Evolutionary conservation across 2,888 invertebrate genomes (phyloP).

Genomic region (Xylocampa areola): DNA sequence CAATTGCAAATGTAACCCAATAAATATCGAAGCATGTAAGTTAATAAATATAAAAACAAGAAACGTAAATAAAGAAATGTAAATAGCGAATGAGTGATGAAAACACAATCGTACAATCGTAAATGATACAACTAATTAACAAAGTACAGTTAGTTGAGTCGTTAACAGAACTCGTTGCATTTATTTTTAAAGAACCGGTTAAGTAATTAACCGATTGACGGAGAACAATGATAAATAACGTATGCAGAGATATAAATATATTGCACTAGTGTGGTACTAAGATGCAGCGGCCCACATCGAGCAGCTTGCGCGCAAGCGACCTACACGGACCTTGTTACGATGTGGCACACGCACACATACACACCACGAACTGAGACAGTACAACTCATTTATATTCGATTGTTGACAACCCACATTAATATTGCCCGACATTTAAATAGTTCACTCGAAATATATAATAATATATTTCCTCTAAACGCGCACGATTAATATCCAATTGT

Average conservation of each 20-base stretch:
- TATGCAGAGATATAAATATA: slow-evolving; percentile 48
- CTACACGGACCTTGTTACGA: slow-evolving; percentile 78
- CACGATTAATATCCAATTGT: slow-evolving; percentile 39
- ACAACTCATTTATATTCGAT: slow-evolving; percentile 55
- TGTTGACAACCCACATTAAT: slow-evolving; percentile 52
- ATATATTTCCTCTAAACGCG: slow-evolving; percentile 36
- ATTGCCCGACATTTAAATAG: slow-evolving; percentile 26
- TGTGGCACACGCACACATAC: slow-evolving; percentile 70
- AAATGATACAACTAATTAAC: slow-evolving; percentile 38
- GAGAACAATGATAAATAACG: slow-evolving; percentile 54
- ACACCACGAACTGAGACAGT: slow-evolving; percentile 30
- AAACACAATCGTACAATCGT: background rate
- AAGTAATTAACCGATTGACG: slow-evolving; percentile 49
- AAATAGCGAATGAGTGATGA: background rate
- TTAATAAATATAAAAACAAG: background rate
- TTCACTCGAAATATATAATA: slow-evolving; percentile 36
- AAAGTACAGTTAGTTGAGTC: slow-evolving; percentile 43
- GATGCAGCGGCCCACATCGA: slow-evolving; percentile 67
- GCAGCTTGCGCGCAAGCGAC: slow-evolving; percentile 61
- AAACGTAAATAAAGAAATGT: background rate
- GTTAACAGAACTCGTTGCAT: slow-evolving; percentile 32
- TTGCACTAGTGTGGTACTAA: slow-evolving; percentile 27
- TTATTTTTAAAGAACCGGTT: slow-evolving; percentile 39
- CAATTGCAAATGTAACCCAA: slow-evolving; percentile 3
- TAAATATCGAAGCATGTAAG: slow-evolving; percentile 7